Conservation (phyloP, 2,113 vertebrate genomes). For the Cyanoderma ruficeps region DNA sequence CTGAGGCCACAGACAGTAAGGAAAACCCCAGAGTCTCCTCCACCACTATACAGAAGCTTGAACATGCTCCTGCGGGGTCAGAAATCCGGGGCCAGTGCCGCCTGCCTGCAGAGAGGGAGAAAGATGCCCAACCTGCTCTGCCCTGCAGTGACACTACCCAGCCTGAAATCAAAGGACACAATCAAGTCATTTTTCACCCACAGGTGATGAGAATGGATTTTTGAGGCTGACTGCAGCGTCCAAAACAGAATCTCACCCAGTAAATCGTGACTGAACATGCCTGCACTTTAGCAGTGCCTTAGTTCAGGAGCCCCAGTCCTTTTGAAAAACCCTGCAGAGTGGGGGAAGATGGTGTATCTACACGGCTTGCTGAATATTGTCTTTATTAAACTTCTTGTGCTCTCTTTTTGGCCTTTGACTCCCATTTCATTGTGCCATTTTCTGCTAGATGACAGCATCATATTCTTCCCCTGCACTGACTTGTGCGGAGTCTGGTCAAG, state of each 20-base stretch:
- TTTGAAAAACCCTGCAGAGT: neutral
- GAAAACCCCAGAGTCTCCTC: neutral
- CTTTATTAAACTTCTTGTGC: neutral
- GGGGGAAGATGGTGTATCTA: rapidly evolving
- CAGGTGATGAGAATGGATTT: neutral
- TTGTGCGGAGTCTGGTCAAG: neutral
- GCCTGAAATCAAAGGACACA: neutral
- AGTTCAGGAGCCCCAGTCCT: neutral
- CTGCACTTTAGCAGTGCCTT: neutral
- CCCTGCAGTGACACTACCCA: too few relatives aligned
- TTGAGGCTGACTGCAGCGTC: neutral
- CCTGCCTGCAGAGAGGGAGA: neutral
- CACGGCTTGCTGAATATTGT: neutral
- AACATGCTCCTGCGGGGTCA: neutral
- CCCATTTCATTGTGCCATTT: neutral
- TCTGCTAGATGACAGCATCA: neutral
- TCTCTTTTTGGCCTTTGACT: neutral
- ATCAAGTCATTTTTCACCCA: neutral
- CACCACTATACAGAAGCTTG: rapidly evolving
- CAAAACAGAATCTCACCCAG: neutral
- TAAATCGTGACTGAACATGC: neutral
- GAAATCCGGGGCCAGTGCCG: neutral
- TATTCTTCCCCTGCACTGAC: neutral
- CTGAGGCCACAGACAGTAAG: neutral
- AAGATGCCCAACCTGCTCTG: neutral